Base-by-base conservation (phyloP, 2,797 vertebrate genomes). In the Fratercula arctica region DNA sequence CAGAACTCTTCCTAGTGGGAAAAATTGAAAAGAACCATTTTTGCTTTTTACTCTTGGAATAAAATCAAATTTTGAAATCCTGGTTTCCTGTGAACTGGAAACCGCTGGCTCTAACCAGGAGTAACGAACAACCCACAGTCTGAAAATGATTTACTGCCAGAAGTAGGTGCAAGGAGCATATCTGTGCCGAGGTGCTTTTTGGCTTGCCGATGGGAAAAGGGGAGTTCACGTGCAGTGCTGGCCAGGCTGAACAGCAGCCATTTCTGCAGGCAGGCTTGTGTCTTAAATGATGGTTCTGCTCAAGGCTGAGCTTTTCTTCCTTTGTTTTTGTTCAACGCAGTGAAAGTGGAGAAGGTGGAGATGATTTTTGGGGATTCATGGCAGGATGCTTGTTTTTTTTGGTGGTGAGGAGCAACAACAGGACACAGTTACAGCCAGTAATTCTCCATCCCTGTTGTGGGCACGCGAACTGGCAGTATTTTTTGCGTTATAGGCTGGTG, bases 41-140 rank as follows among this genome's bases (percentile, higher is more conserved):
- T 94, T 87, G 61, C 74, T 87, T 87, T 83, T 90, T n/a, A 9
- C 53, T 89, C 59, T 87, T 96, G 96, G 96, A 96, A 80, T 85
- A 46, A 75, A 75, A 37, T 79, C 96, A 95, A 46, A 75, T 81
- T 94, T 93, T 28, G 76, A 83, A 93, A 92, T 87, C 87, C 94
- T 94, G 92, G 92, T 95, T 96, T 97, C 96, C 95, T 94, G 94
- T 94, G 91, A 93, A 17, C 96, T 96, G 92, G 96, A 96, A 96
- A 95, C 89, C 10, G 0, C 95, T 96, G 92, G 82, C 95, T 96
- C 4, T 18, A 75, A 59, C 37, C 76, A 51, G 92, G 87, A 91
- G 82, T 35, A 72, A 66, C 1, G 61, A 95, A 43, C 85, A 88
- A 46, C 53, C 75, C 76, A 8, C 85, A 64, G 95, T 24, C 82